These are phyloP conservation scores for Oxygymnocypris stewartii DNA, from an alignment of 2,113 vertebrate genomes.

Conservation along the genomic window DNA sequence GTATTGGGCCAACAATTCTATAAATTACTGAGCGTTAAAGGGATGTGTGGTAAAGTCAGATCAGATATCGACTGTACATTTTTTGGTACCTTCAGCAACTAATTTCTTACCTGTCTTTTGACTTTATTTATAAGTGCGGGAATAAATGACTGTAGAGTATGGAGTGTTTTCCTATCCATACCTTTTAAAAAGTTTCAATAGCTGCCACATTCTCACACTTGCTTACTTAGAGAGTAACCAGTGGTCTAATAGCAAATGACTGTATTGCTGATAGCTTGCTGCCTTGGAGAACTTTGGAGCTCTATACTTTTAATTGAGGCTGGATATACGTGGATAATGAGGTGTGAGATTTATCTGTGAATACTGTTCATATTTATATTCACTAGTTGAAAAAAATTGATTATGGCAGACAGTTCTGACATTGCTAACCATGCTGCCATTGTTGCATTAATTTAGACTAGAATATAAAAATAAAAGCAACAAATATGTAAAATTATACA, in stretches of 20 bases:
- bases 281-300: not conserved
- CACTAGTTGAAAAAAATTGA: not conserved
- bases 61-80: not conserved
- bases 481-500: not conserved
- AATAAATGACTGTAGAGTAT: not conserved
- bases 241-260: not conserved
- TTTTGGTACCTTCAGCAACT: not conserved
- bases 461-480: not conserved
- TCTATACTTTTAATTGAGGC: not conserved
- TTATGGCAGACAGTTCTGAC: not conserved
- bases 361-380: not conserved
- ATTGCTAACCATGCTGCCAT: not conserved
- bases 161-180: not conserved
- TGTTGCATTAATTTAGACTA: not conserved
- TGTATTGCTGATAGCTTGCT: not conserved
- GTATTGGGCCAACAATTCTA: not conserved
- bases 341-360: not conserved
- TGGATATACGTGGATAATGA: slow-evolving; percentile 1
- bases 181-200: slow-evolving; percentile 4
- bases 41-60: not conserved
- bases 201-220: not conserved
- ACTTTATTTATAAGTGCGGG: not conserved
- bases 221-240: not conserved
- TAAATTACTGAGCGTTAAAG: not conserved
- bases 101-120: not conserved